These are phyloP conservation scores for Coluber constrictor DNA, from an alignment of 2,797 vertebrate species.

Conservation along the genomic window DNA sequence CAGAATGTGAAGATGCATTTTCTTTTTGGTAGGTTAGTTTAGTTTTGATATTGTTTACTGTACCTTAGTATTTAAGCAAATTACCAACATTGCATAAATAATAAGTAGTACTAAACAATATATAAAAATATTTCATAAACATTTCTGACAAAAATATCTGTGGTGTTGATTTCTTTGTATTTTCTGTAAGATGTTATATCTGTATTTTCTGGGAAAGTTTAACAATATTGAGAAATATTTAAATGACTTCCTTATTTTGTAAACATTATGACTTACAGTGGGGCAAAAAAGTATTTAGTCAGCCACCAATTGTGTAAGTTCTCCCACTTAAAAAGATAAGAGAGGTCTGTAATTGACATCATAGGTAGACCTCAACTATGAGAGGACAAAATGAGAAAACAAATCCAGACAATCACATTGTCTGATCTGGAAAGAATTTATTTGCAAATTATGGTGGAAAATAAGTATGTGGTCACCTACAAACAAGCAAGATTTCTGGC, in stretches of 20 bases:
- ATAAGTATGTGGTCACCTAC: too few species aligned
- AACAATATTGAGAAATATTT: slow-evolving; percentile 11
- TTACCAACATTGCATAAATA: background rate
- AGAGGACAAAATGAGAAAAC: too few species aligned
- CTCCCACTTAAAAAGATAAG: too few species aligned
- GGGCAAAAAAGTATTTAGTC: too few species aligned
- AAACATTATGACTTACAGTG: slow-evolving; percentile 7
- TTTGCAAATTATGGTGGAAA: too few species aligned
- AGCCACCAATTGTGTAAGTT: too few species aligned
- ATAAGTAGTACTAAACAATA: background rate
- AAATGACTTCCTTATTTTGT: background rate
- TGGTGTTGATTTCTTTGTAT: slow-evolving; percentile 31
- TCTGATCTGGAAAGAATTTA: too few species aligned
- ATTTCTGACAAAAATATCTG: slow-evolving; percentile 38
- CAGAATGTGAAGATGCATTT: slow-evolving; percentile 2
- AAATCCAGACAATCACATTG: too few species aligned
- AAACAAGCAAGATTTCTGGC: too few species aligned
- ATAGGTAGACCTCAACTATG: too few species aligned
- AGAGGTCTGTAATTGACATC: too few species aligned
- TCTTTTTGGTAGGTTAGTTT: slow-evolving; percentile 37
- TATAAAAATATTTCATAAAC: slow-evolving; percentile 4
- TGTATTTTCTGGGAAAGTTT: slow-evolving; percentile 44
- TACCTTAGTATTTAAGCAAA: slow-evolving; percentile 27
- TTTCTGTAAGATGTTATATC: slow-evolving; percentile 33
- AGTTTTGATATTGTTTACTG: slow-evolving; percentile 41